phyloP scores from a whole-genome alignment of 2,797 vertebrate species.

The Podargus strigoides region DNA sequence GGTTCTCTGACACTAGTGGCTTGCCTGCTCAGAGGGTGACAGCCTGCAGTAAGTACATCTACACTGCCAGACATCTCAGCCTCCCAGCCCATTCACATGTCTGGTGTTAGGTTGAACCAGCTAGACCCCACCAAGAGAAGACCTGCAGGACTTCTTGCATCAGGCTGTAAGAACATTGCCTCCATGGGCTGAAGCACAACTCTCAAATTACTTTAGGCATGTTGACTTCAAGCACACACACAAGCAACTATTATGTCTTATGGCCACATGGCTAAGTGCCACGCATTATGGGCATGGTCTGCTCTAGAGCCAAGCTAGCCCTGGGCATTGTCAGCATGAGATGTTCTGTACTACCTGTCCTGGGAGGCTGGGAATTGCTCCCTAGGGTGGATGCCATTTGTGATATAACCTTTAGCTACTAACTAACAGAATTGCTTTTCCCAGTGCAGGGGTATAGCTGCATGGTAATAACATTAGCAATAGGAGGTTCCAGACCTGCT shows the following conservation, averaged over 20 bases:
- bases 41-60: background rate
- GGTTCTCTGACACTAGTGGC: background rate
- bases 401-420: background rate
- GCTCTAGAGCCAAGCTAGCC: background rate
- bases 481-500: background rate
- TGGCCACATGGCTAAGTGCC: background rate
- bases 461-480: background rate
- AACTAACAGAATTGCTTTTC: background rate
- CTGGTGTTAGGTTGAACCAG: background rate
- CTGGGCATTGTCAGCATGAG: fast-evolving
- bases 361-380: background rate
- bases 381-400: background rate
- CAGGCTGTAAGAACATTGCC: background rate
- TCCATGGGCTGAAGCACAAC: background rate
- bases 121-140: background rate
- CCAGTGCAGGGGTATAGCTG: background rate
- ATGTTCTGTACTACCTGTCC: background rate
- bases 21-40: background rate
- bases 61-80: background rate
- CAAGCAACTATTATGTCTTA: background rate
- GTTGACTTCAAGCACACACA: background rate
- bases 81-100: background rate
- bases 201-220: background rate
- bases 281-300: background rate
- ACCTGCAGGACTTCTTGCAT: fast-evolving